Evolutionary conservation across 92 coral and sea anemone genomes (phyloP).

Genomic region (Epizoanthus scotinus): DNA sequence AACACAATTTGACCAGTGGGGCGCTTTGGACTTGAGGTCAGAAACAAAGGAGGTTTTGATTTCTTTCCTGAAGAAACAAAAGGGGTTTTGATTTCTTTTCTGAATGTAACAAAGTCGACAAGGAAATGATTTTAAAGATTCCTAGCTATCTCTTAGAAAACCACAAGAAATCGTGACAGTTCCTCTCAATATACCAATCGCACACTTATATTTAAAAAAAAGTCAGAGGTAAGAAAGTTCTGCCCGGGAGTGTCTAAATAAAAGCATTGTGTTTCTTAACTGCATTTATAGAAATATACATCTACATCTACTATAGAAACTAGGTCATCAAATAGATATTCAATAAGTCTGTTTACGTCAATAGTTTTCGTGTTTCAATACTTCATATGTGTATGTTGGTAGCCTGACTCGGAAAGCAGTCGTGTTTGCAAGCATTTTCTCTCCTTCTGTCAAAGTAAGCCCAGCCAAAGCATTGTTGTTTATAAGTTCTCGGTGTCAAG

Average conservation of each 20-base stretch:
- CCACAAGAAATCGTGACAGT: slow-evolving; percentile 1
- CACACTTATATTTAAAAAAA: background rate
- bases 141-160: background rate
- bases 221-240: background rate
- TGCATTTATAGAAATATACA: slow-evolving; percentile 8
- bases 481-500: slow-evolving; percentile 33
- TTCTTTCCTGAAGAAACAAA: slow-evolving; percentile 10
- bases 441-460: background rate
- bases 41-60: background rate
- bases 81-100: slow-evolving; percentile 18
- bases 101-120: background rate
- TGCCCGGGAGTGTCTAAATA: background rate
- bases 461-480: slow-evolving; percentile 22
- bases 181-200: background rate
- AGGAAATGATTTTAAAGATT: background rate
- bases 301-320: slow-evolving; percentile 16
- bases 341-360: slow-evolving; percentile 30
- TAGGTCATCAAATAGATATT: slow-evolving; percentile 33
- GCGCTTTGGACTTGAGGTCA: background rate
- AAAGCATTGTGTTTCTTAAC: slow-evolving; percentile 12
- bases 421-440: slow-evolving; percentile 22
- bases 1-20: background rate
- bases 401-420: background rate
- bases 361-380: background rate
- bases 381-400: background rate